These are phyloP conservation scores for Lanistes nyassanus DNA, from an alignment of 1,140 invertebrate genomes.

Conservation along the genomic window DNA sequence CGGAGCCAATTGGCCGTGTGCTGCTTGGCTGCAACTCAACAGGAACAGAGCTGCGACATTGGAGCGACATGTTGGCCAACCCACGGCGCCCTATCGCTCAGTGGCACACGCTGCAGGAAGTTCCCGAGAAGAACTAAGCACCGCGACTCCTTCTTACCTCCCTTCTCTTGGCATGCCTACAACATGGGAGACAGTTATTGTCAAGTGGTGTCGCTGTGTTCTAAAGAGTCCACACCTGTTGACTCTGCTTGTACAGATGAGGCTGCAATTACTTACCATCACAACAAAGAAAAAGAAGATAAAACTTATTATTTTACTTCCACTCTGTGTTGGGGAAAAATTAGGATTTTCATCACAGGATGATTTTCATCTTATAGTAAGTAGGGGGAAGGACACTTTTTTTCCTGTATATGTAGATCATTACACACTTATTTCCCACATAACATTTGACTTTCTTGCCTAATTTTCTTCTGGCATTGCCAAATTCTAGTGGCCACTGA, in stretches of 20 bases:
- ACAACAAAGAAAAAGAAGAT: background rate
- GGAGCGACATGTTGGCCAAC: conserved; percentile 96
- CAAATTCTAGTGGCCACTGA: no score
- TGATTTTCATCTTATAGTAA: no score
- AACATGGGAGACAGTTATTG: background rate
- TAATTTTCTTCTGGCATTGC: no score
- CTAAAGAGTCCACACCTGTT: background rate
- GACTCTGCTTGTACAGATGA: background rate
- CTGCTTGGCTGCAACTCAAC: conserved; percentile 94
- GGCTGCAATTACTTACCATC: background rate
- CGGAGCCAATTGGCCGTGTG: conserved; percentile 98
- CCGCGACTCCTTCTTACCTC: background rate
- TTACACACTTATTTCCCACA: no score
- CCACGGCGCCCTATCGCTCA: conserved; percentile 98
- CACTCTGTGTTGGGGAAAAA: background rate
- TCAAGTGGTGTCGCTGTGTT: background rate
- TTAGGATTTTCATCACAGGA: no score
- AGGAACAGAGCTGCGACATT: conserved; percentile 97
- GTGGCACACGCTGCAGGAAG: conserved; percentile 91
- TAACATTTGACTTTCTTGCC: no score
- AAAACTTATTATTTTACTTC: background rate
- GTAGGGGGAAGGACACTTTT: no score
- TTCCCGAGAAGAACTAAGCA: conserved; percentile 64
- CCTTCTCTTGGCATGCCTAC: background rate
- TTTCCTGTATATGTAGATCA: no score